Evolutionary conservation across 2,888 invertebrate species (phyloP).

Genomic region (Physocephala rufipes): DNA sequence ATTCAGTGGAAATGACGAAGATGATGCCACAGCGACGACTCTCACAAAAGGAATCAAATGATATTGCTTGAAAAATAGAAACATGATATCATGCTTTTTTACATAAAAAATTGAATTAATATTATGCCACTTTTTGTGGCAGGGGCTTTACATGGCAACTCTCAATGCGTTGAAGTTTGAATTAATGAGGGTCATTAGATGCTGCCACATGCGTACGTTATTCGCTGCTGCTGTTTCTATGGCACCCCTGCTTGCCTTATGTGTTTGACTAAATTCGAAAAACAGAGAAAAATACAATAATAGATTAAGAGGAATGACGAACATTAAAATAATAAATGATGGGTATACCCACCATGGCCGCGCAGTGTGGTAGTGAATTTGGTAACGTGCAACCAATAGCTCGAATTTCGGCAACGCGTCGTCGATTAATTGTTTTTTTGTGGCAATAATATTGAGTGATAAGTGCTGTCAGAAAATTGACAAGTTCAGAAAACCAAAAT

Average conservation of each 20-base stretch:
- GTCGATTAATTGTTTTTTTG: slow-evolving; percentile 58
- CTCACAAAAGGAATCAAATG: slow-evolving; percentile 13
- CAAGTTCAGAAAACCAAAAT: slow-evolving; percentile 29
- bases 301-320: slow-evolving; percentile 29
- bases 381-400: slow-evolving; percentile 3
- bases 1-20: too few relatives aligned
- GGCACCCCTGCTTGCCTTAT: too few relatives aligned
- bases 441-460: slow-evolving; percentile 61
- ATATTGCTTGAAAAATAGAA: slow-evolving; percentile 30
- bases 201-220: slow-evolving; percentile 3
- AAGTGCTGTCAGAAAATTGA: slow-evolving; percentile 40
- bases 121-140: slow-evolving; percentile 12
- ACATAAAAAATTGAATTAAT: slow-evolving; percentile 36
- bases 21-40: not conserved
- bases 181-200: slow-evolving; percentile 49
- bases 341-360: not conserved
- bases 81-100: slow-evolving; percentile 41
- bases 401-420: slow-evolving; percentile 36
- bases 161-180: slow-evolving; percentile 54
- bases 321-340: slow-evolving; percentile 34
- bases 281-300: slow-evolving; percentile 46
- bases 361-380: not conserved
- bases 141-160: slow-evolving; percentile 33
- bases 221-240: slow-evolving; percentile 22
- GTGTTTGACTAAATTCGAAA: slow-evolving; percentile 60